These are phyloP conservation scores for Microctenopoma stevenorrisi DNA, from an alignment of 2,797 vertebrate species.

Conservation along the genomic window DNA sequence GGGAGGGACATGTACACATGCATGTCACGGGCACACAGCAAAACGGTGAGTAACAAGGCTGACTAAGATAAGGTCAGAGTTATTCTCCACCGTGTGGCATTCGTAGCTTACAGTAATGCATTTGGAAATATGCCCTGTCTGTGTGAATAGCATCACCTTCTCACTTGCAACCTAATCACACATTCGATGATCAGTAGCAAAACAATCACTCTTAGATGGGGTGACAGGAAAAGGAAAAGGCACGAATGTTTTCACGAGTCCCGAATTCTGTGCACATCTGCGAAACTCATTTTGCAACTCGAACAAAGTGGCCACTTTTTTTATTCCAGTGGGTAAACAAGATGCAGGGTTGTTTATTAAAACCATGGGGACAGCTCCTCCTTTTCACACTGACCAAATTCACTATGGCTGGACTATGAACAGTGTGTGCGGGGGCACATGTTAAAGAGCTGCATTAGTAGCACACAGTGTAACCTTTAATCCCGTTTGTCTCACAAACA, in stretches of 20 bases:
- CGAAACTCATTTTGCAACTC: slow-evolving; percentile 46
- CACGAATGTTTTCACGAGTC: slow-evolving; percentile 59
- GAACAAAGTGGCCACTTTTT: slow-evolving; percentile 64
- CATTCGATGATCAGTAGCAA: slow-evolving; percentile 42
- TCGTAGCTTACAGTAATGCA: slow-evolving; percentile 38
- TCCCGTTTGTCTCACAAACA: slow-evolving; percentile 23
- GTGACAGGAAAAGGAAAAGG: slow-evolving; percentile 70
- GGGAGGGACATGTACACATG: slow-evolving; percentile 14
- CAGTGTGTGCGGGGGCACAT: neutral
- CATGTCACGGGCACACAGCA: slow-evolving; percentile 61
- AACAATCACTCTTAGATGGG: slow-evolving; percentile 47
- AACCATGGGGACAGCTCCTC: slow-evolving; percentile 15
- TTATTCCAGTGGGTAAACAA: slow-evolving; percentile 58
- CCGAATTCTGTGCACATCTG: slow-evolving; percentile 61
- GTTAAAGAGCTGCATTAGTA: neutral
- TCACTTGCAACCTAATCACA: slow-evolving; percentile 28
- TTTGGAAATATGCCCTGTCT: slow-evolving; percentile 64
- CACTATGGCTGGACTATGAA: slow-evolving; percentile 1
- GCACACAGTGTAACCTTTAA: neutral
- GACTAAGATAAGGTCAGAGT: slow-evolving; percentile 38
- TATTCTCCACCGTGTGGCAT: slow-evolving; percentile 16
- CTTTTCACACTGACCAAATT: slow-evolving; percentile 11
- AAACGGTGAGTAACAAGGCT: slow-evolving; percentile 54
- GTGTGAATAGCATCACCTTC: slow-evolving; percentile 65
- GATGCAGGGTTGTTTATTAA: slow-evolving; percentile 54